These are phyloP conservation scores for Rhopilema esculentum DNA, from an alignment of 30 jellyfish, hydroid and myxozoan genomes.

Conservation along the genomic window DNA sequence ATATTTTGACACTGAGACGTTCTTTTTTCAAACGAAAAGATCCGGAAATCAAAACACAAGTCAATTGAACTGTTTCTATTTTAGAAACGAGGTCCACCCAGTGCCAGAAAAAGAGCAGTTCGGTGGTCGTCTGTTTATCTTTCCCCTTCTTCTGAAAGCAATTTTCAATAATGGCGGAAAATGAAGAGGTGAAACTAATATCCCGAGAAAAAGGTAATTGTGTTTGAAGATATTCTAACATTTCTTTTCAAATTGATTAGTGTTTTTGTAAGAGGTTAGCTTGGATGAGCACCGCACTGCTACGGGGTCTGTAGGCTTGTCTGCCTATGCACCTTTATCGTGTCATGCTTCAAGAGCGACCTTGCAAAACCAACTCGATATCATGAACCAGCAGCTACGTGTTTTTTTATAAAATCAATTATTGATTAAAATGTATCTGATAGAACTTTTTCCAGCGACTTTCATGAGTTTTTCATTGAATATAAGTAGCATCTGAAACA, in stretches of 20 bases:
- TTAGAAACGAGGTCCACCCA: background rate
- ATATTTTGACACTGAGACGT: too few relatives aligned
- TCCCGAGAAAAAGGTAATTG: background rate
- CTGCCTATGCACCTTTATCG: background rate
- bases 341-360: background rate
- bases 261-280: too few relatives aligned
- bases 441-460: background rate
- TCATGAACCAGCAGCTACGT: too few relatives aligned
- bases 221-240: too few relatives aligned
- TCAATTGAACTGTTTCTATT: background rate
- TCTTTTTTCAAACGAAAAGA: too few relatives aligned
- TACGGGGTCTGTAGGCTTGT: too few relatives aligned
- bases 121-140: background rate
- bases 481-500: background rate
- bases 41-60: background rate
- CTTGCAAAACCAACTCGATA: too few relatives aligned
- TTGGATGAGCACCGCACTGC: too few relatives aligned
- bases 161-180: background rate
- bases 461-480: background rate
- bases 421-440: too few relatives aligned
- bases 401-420: too few relatives aligned
- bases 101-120: background rate
- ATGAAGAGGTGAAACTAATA: background rate
- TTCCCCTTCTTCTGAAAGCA: too few relatives aligned
- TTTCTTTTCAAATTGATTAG: too few relatives aligned